These are phyloP conservation scores for Nautilus pompilius DNA, from an alignment of 1,140 invertebrate species.

Conservation along the genomic window DNA sequence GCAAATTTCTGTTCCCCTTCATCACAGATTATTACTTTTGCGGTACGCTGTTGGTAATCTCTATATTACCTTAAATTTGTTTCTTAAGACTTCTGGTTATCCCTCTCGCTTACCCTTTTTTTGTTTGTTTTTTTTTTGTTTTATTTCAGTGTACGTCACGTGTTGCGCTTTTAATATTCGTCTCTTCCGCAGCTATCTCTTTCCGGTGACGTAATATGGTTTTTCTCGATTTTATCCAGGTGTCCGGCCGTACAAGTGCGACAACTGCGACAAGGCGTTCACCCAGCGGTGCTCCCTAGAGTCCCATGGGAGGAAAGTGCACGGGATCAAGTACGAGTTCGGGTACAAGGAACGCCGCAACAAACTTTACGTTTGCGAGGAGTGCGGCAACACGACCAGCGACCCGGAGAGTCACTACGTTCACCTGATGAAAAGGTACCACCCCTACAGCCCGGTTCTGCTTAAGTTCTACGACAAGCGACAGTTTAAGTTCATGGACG, in stretches of 20 bases:
- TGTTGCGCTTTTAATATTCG: too few species aligned
- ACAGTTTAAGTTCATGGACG: not conserved
- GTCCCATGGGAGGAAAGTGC: constrained; percentile 97
- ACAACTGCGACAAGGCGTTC: constrained; percentile 95
- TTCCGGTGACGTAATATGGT: too few species aligned
- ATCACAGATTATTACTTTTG: too few species aligned
- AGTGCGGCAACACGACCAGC: constrained; percentile 96
- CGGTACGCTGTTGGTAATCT: too few species aligned
- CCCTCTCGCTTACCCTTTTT: too few species aligned
- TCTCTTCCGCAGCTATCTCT: too few species aligned
- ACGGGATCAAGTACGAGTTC: constrained; percentile 93
- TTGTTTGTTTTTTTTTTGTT: too few species aligned
- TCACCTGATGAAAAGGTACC: constrained; percentile 92
- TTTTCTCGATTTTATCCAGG: constrained; percentile 60
- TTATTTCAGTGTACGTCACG: too few species aligned
- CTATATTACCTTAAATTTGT: too few species aligned
- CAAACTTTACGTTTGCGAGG: constrained; percentile 95
- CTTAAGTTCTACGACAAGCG: constrained; percentile 86
- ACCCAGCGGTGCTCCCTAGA: constrained; percentile 99
- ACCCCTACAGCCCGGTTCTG: constrained; percentile 92
- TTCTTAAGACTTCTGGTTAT: too few species aligned
- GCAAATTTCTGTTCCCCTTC: too few species aligned
- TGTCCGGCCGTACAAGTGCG: constrained; percentile 97
- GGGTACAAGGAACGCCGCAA: constrained; percentile 96
- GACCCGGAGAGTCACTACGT: constrained; percentile 94